These are phyloP conservation scores for Papilio glaucus DNA, from an alignment of 1,140 invertebrate genomes.

Conservation along the genomic window DNA sequence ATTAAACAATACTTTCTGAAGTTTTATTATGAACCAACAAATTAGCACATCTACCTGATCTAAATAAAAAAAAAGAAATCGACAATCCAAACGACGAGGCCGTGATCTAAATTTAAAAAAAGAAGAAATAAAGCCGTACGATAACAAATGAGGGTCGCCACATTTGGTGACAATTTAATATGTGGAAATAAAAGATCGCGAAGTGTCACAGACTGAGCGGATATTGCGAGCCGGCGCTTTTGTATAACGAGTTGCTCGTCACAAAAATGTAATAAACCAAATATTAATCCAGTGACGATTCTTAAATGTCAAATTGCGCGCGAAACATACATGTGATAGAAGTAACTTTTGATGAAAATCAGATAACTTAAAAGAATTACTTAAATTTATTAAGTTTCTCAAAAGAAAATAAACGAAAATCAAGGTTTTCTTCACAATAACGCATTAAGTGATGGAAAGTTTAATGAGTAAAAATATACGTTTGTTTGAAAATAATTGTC, in stretches of 20 bases:
- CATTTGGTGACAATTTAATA: constrained; percentile 33
- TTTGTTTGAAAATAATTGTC: too few relatives aligned
- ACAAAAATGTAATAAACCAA: constrained; percentile 15
- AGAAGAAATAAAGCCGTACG: constrained; percentile 5
- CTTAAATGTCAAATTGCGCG: neutral
- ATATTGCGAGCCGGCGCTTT: constrained; percentile 12
- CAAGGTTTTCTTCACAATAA: too few relatives aligned
- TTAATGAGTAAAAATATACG: too few relatives aligned
- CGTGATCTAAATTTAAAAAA: constrained; percentile 17
- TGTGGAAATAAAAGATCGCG: constrained; percentile 22
- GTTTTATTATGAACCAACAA: too few relatives aligned
- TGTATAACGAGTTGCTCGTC: constrained; percentile 15
- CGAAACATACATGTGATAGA: neutral
- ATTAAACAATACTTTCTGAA: too few relatives aligned
- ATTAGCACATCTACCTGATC: neutral
- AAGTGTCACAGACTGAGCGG: constrained; percentile 13
- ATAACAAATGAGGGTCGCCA: constrained; percentile 25
- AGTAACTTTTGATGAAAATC: too few relatives aligned
- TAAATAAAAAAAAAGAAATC: constrained; percentile 3
- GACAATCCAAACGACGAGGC: neutral
- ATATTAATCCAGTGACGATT: constrained; percentile 14
- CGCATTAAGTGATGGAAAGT: too few relatives aligned
- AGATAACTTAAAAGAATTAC: too few relatives aligned
- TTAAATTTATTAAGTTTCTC: too few relatives aligned
- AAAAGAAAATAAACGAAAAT: too few relatives aligned